Base-by-base conservation (phyloP, 2,888 invertebrate genomes). In the Loripinus fragilis region DNA sequence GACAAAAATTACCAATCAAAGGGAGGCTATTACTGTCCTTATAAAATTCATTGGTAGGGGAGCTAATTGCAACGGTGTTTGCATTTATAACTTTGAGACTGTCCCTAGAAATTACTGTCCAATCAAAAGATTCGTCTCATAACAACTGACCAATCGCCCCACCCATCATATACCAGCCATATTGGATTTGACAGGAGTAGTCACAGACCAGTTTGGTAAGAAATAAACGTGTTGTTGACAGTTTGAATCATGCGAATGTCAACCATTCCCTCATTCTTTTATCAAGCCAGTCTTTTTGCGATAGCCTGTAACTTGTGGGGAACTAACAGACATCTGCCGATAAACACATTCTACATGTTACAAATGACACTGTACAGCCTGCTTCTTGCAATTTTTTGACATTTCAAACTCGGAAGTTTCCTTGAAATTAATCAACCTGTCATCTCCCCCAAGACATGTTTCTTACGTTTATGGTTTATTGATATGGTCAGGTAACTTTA, bases 141-240 rank as follows among this genome's bases (percentile, higher is more conserved):
- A 69, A 55, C 52, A 78, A 83, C 78, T 83, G 83, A 83, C 83
- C 83, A 83, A 83, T 83, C 70, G 80, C 74, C 83, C 77, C 83
- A 76, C 80, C 77, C 72, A 80, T 80, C 71, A 60, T 52, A 55
- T n/a, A 77, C 55, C 83, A 74, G 83, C 83, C 83, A 83, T 83
- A 70, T 83, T 83, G 79, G 71, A 75, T 76, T 83, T 83, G 83
- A 80, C 83, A 83, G 82, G 60, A 60, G 60, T 60, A 33, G 23
- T 60, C 60, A 12, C 60, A 60, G 33, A 60, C 60, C 20, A 28
- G 60, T 60, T 60, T 60, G 60, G 60, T 60, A 33, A 60, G 60
- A 60, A 60, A 30, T 45, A 20, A 17, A 45, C 20, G 41, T 41
- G 41, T 41, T 41, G 8, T 41, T n/a, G n/a, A n/a, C n/a, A n/a